Base-by-base conservation (phyloP, 2,797 vertebrate genomes). In the Centroberyx gerrardi region DNA sequence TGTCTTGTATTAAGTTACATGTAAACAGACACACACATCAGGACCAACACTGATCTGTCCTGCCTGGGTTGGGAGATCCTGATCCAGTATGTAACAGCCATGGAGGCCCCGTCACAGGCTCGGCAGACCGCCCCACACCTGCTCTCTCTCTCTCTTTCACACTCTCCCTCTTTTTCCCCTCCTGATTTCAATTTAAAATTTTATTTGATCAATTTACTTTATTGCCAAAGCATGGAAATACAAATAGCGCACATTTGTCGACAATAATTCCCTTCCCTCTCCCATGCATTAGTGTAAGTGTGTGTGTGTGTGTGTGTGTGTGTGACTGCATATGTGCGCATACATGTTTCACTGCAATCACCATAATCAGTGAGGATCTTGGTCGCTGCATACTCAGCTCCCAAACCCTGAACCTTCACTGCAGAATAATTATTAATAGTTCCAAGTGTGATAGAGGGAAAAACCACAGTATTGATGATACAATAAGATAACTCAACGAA, bases 1-100 rank as follows among this genome's bases (percentile, higher is more conserved):
- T 51, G 68, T 66, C 36, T 65, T 33, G 17, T 61, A 70, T 87
- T 67, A 46, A 72, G 62, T 88, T 84, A 36, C 73, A 59, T 17
- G 38, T 36, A 69, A 84, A 80, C 51, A 63, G 60, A 62, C 58
- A 48, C 42, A 33, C 55, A 62, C 55, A 59, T 56, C 44, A 44
- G 13, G 18, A 42, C 18, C 33, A 44, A 74, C 59, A 31, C 78
- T 70, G 62, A 46, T 46, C 49, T 62, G 62, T 75, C 69, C 46
- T 2, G 49, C 59, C 64, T 29, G 38, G 51, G 46, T 61, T 22
- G 14, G 68, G 61, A 70, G 61, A 59, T 61, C 36, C 49, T 22
- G 17, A 52, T 31, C 36, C 27, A 70, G 58, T 33, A 33, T 46
- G 52, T 8, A 60, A 61, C 54, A 36, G 52, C 17, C 68, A 22